Percentiles rank a stretch among this genome's conserved stretches.
Evolutionary conservation across 2,888 invertebrate genomes (phyloP).

Genomic region (Synanthedon myopaeformis): DNA sequence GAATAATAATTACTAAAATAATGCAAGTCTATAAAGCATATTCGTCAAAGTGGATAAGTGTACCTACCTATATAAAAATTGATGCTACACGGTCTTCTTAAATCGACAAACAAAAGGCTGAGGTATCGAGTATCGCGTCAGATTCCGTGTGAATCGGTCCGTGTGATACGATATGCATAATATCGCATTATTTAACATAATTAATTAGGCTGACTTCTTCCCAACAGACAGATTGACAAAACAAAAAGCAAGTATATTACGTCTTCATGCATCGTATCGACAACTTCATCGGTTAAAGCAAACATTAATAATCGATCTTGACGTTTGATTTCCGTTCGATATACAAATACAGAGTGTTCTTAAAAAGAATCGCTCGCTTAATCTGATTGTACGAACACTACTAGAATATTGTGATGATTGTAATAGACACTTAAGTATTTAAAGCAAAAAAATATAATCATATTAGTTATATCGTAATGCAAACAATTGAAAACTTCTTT

Average conservation of each 20-base stretch:
- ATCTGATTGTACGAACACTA: neutral
- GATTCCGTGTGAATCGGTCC: slow-evolving; percentile 33
- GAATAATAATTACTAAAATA: too few species aligned
- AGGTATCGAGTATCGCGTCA: slow-evolving; percentile 6
- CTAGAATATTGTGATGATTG: too few species aligned
- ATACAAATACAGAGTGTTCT: slow-evolving; percentile 28
- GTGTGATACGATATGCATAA: slow-evolving; percentile 61
- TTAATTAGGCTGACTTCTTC: slow-evolving; percentile 43
- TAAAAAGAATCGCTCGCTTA: neutral
- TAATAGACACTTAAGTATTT: too few species aligned
- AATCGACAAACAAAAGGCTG: neutral
- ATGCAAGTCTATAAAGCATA: too few species aligned
- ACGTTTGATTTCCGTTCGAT: slow-evolving; percentile 55
- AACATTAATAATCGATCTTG: slow-evolving; percentile 56
- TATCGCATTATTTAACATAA: slow-evolving; percentile 63
- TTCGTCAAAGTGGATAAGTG: too few species aligned
- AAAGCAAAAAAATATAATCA: too few species aligned
- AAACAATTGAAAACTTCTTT: too few species aligned
- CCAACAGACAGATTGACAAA: slow-evolving; percentile 53
- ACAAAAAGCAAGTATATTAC: slow-evolving; percentile 51
- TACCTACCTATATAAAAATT: too few species aligned
- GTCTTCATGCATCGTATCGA: slow-evolving; percentile 54
- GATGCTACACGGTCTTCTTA: neutral
- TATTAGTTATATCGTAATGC: too few species aligned
- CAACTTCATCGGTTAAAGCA: slow-evolving; percentile 49